A percentile compares a stretch with the other conserved stretches of the same genome.
Evolutionary conservation across 2,113 vertebrate species (phyloP).

Genomic region (Pterocles burchelli): DNA sequence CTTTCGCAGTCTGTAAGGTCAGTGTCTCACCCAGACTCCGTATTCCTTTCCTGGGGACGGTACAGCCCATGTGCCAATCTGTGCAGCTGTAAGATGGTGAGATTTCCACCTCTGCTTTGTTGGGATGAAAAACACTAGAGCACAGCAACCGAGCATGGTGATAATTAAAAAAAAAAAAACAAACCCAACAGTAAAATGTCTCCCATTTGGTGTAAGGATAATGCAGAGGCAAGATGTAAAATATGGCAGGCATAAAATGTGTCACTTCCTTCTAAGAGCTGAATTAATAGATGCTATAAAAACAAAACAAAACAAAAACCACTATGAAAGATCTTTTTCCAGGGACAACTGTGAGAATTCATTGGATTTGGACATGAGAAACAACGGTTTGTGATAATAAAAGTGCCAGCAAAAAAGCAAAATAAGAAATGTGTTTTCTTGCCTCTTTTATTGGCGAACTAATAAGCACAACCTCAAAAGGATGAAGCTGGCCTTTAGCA

Average conservation of each 20-base stretch:
- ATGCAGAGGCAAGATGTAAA: conserved; percentile 10
- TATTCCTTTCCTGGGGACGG: not conserved
- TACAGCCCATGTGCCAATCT: rapidly evolving
- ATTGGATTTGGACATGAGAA: not conserved
- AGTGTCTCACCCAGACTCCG: not conserved
- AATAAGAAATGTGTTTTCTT: not conserved
- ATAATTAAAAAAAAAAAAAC: not conserved
- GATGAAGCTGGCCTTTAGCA: not conserved
- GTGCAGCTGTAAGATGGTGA: not conserved
- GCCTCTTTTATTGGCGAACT: not conserved
- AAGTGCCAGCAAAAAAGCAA: not conserved
- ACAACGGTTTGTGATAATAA: not conserved
- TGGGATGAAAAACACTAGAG: not conserved
- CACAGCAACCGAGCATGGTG: not conserved
- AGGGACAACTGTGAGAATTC: not conserved
- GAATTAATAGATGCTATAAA: conserved; percentile 3
- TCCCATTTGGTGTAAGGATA: not conserved
- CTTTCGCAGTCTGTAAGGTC: not conserved
- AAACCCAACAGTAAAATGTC: not conserved
- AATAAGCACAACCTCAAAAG: not conserved
- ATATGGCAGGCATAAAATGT: not conserved
- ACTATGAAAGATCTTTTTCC: not conserved
- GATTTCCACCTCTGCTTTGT: not conserved
- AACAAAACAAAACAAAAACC: not conserved
- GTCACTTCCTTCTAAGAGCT: not conserved